Conservation (phyloP, 2,113 vertebrate species). For the Oxyura jamaicensis region DNA sequence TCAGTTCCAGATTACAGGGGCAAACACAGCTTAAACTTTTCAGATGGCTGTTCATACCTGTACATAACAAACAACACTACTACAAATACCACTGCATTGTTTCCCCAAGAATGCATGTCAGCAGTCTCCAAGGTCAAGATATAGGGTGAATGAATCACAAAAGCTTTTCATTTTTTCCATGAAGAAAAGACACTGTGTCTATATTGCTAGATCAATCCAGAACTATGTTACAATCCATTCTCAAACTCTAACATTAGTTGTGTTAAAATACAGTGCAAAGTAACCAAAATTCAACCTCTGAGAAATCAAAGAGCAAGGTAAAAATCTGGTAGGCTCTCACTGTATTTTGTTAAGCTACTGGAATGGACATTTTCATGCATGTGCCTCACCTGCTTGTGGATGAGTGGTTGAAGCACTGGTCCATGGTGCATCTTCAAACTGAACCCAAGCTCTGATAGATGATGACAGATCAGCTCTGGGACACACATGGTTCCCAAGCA, state of each 20-base stretch:
- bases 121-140: neutral
- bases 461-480: constrained; percentile 51
- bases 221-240: neutral
- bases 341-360: neutral
- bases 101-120: neutral
- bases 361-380: neutral
- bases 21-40: neutral
- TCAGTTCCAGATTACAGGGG: neutral
- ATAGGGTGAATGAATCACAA: neutral
- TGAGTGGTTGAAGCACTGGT: constrained; percentile 19
- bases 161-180: neutral
- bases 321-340: neutral
- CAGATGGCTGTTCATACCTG: neutral
- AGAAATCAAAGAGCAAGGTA: neutral
- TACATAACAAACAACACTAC: neutral
- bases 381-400: constrained; percentile 63
- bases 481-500: constrained; percentile 42
- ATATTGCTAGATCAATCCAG: neutral
- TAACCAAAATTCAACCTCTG: neutral
- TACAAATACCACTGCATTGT: neutral
- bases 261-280: neutral
- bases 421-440: constrained; percentile 78
- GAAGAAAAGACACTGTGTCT: neutral
- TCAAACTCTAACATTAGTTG: neutral
- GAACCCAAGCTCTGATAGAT: constrained; percentile 79